Evolutionary conservation across 53 echinoderm and acorn worm species (phyloP), one percentile per base, ranked within the genome.

Genomic region (Mesocentrotus franciscanus): DNA sequence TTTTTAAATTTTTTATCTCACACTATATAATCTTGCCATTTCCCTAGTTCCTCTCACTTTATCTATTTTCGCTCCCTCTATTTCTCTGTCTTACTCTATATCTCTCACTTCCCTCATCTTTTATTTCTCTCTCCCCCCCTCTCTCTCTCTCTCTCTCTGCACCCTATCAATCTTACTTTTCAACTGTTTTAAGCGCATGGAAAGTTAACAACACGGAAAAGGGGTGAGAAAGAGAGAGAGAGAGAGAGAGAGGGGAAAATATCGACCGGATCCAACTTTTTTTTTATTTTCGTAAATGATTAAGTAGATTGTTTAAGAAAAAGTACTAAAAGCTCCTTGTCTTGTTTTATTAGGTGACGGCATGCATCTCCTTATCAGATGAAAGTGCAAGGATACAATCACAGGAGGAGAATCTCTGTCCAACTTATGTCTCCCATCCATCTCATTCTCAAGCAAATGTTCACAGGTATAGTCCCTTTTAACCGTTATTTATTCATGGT

Each of bases 231-330:
- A 20, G 81, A 33, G 18, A n/a, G n/a, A n/a, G n/a, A n/a, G n/a
- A n/a, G n/a, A n/a, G n/a, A n/a, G 74, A 81, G 42, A 20, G 81
- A 33, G 18, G 11, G 12, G 6, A 64, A 13, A 35, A 18, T 35
- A 20, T 60, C 8, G 17, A 68, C 30, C 39, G 70, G 91, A 66
- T 20, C 64, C 57, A 33, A 66, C 91, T 62, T 10, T 49, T 49
- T 49, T 49, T 49, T 91, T 39, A 24, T 91, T 68, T 68, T 68
- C 91, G 62, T 3, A 68, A 64, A 20, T 91, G 91, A 91, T 64
- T 91, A 91, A 91, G 68, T 59, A 91, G 64, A 68, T 68, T 36
- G 62, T 91, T 68, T 68, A 91, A 35, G 62, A 91, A 68, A 66
- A 22, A 5, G 13, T 91, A 33, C 91, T 91, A 91, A 91, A 64